These are phyloP conservation scores for Podocnemis expansa DNA, from an alignment of 2,113 vertebrate genomes.

Conservation along the genomic window DNA sequence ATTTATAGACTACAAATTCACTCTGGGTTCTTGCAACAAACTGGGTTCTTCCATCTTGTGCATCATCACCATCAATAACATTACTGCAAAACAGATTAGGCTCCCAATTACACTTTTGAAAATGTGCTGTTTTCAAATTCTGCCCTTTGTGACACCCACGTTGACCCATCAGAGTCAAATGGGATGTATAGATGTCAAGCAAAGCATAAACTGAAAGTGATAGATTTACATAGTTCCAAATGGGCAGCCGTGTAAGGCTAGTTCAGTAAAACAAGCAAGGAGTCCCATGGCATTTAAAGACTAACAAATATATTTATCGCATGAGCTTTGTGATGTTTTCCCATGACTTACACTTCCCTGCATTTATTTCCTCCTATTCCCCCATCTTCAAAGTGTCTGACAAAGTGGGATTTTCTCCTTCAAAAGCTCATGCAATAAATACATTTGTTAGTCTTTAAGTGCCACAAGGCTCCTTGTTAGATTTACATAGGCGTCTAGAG, in stretches of 20 bases:
- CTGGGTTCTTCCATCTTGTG: background rate
- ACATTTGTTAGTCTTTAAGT: no score
- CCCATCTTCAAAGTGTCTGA: no score
- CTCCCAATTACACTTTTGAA: background rate
- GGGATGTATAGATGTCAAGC: background rate
- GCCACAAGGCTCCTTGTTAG: no score
- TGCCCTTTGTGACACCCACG: rapidly evolving
- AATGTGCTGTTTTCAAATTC: background rate
- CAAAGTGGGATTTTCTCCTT: no score
- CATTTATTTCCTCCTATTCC: no score
- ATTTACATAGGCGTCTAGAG: background rate
- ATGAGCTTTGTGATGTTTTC: no score
- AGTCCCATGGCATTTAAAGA: no score
- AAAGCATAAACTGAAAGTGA: background rate
- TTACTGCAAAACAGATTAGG: background rate
- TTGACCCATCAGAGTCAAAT: rapidly evolving
- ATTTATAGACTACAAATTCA: background rate
- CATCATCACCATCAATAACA: rapidly evolving
- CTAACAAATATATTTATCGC: no score
- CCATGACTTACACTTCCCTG: no score
- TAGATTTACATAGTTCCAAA: background rate
- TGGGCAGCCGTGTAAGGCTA: no score
- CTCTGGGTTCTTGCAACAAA: background rate
- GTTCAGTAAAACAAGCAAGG: no score
- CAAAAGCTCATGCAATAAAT: no score